phyloP scores from a whole-genome alignment of 2,888 invertebrate species.

The Lymantria dispar region DNA sequence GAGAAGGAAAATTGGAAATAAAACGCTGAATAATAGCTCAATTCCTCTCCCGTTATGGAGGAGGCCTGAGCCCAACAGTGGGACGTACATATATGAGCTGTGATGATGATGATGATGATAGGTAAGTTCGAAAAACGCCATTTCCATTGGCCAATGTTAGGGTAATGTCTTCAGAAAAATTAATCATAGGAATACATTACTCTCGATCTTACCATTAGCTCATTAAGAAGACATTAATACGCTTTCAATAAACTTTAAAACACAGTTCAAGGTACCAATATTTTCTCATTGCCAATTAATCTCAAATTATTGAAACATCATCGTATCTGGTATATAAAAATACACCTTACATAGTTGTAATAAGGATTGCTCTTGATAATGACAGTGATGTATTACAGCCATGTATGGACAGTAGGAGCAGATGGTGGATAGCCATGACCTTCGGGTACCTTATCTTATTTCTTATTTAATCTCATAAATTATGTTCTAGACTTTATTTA shows the following conservation, averaged over 20 bases:
- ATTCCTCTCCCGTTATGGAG: too few species aligned
- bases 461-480: constrained; percentile 33
- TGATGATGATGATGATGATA: too few species aligned
- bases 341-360: constrained; percentile 9
- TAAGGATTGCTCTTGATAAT: constrained; percentile 24
- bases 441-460: constrained; percentile 40
- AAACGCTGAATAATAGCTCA: too few species aligned
- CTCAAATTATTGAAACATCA: constrained; percentile 24
- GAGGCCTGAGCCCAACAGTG: too few species aligned
- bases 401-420: constrained; percentile 45
- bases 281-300: constrained; percentile 27
- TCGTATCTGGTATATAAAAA: constrained; percentile 13
- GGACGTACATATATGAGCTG: too few species aligned
- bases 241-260: constrained; percentile 28
- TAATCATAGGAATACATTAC: too few species aligned
- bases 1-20: too few species aligned
- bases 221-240: constrained; percentile 16
- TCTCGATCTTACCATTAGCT: not conserved
- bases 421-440: constrained; percentile 66
- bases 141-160: too few species aligned
- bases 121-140: too few species aligned
- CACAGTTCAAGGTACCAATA: constrained; percentile 28
- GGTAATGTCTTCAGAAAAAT: too few species aligned
- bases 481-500: constrained; percentile 21
- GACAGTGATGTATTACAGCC: constrained; percentile 31